Conservation (phyloP, 2,113 vertebrate genomes). For the cat (Felis catus) region F.catus_Fca126_mat1.0 CM031424.1:89836001-89836500, state of each 20-base stretch:
- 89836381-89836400: conserved; percentile 83
- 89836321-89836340: conserved; percentile 45
- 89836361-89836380: conserved; percentile 77
- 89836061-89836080: neutral
- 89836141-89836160: neutral
- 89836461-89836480: conserved; percentile 80
- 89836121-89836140: neutral
- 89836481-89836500: conserved; percentile 73
- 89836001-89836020: neutral
- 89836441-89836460: conserved; percentile 83
- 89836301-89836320: neutral
- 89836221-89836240: neutral
- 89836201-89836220: neutral
- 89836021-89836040: conserved; percentile 57
- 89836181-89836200: neutral
- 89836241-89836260: neutral
- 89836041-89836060: neutral
- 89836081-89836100: neutral
- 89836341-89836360: conserved; percentile 68
- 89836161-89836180: conserved; percentile 3
- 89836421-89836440: conserved; percentile 83
- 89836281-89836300: neutral
- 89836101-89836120: neutral
- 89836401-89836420: conserved; percentile 80
- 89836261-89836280: neutral